These are phyloP conservation scores for Sebastes cheni DNA, from an alignment of 2,797 vertebrate genomes.

Conservation along the genomic window DNA sequence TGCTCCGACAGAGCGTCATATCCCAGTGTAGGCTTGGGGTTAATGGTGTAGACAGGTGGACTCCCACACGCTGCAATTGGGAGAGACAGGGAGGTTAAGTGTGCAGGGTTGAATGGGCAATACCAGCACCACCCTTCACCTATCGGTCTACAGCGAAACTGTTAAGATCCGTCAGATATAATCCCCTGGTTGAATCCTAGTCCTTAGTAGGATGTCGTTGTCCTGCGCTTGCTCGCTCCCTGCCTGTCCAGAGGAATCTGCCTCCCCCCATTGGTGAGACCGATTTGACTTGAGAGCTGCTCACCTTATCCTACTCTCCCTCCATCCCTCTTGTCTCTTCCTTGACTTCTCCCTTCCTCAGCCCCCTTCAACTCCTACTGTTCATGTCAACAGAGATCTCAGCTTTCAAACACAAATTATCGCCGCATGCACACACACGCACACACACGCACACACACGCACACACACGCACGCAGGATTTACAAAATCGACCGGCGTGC, in stretches of 20 bases:
- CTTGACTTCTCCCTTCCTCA: slow-evolving; percentile 39
- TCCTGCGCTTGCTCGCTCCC: slow-evolving; percentile 12
- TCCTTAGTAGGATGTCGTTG: neutral
- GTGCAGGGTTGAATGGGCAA: slow-evolving; percentile 11
- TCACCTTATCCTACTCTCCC: slow-evolving; percentile 53
- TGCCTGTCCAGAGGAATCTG: slow-evolving; percentile 58
- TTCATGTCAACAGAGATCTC: slow-evolving; percentile 58
- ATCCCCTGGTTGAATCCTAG: slow-evolving; percentile 11
- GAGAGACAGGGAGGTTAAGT: slow-evolving; percentile 55
- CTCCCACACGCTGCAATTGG: slow-evolving; percentile 48
- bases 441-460: neutral
- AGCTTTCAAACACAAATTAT: slow-evolving; percentile 55
- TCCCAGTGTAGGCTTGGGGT: slow-evolving; percentile 45
- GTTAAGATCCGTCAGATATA: slow-evolving; percentile 16
- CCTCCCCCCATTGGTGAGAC: slow-evolving; percentile 19
- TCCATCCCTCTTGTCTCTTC: slow-evolving; percentile 5
- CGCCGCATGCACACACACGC: neutral
- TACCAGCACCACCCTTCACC: slow-evolving; percentile 41
- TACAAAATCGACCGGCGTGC: slow-evolving; percentile 19
- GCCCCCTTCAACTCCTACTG: neutral
- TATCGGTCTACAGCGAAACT: slow-evolving; percentile 17
- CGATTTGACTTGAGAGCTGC: slow-evolving; percentile 67
- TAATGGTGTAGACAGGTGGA: slow-evolving; percentile 68
- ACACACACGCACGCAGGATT: neutral
- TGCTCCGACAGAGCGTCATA: slow-evolving; percentile 31